A percentile compares a stretch with the other conserved stretches of the same genome.
phyloP scores from a whole-genome alignment of 2,888 invertebrate genomes.

The Meliscaeva auricollis region DNA sequence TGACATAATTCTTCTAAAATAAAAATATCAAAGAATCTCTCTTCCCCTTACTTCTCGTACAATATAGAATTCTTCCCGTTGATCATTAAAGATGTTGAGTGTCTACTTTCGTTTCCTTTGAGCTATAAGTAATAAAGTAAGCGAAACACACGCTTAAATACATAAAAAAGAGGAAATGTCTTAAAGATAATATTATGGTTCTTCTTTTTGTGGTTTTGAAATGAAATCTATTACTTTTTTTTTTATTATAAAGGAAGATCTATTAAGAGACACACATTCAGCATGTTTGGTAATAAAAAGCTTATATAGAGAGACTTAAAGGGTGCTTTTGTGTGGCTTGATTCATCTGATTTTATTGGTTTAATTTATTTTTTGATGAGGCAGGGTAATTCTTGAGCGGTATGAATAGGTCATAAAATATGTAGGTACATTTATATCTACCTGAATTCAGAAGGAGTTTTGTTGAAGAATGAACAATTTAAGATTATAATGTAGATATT shows the following conservation, averaged over 20 bases:
- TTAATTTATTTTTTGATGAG: constrained; percentile 15
- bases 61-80: constrained; percentile 22
- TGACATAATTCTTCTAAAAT: not conserved
- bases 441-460: not conserved
- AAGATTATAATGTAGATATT: no score
- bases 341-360: constrained; percentile 51
- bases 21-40: no score
- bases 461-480: no score
- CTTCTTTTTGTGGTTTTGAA: not conserved
- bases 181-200: constrained; percentile 10
- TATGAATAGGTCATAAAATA: not conserved
- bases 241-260: constrained; percentile 50
- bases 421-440: no score
- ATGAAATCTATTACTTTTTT: not conserved
- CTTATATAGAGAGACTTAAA: not conserved
- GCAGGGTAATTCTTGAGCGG: not conserved
- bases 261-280: constrained; percentile 44
- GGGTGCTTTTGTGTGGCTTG: constrained; percentile 24
- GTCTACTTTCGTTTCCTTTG: constrained; percentile 30
- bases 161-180: constrained; percentile 20
- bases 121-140: constrained; percentile 49
- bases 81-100: constrained; percentile 39
- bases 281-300: constrained; percentile 42
- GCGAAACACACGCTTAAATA: constrained; percentile 4
- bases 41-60: no score